These are phyloP conservation scores for Rhopilema esculentum DNA, from an alignment of 30 jellyfish, hydroid and myxozoan species.

Conservation along the genomic window DNA sequence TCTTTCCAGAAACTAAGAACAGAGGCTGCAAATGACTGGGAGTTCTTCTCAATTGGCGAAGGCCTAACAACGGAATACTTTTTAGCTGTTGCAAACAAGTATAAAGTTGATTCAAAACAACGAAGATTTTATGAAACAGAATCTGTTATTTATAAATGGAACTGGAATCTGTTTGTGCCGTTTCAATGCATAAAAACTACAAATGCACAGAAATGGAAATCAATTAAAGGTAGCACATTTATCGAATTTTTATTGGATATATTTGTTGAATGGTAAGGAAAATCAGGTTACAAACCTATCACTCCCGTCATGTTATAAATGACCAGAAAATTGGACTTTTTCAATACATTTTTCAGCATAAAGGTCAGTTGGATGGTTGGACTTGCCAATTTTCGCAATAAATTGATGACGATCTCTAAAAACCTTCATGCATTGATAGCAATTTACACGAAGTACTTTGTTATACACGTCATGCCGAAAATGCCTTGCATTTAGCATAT, in stretches of 20 bases:
- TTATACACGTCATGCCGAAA: too few species aligned
- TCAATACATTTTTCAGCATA: too few species aligned
- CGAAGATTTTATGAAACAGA: slow-evolving; percentile 45
- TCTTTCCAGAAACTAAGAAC: slow-evolving; percentile 84
- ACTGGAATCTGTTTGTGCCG: slow-evolving; percentile 96
- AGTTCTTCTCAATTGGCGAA: slow-evolving; percentile 88
- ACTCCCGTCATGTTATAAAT: too few species aligned
- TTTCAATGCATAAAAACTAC: slow-evolving; percentile 83
- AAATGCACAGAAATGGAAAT: slow-evolving; percentile 91
- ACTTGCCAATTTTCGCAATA: too few species aligned
- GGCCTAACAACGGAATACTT: slow-evolving; percentile 93
- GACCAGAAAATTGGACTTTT: too few species aligned
- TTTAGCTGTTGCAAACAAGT: slow-evolving; percentile 89
- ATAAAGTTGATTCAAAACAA: slow-evolving; percentile 33
- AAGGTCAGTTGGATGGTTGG: too few species aligned
- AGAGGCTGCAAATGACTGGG: slow-evolving; percentile 93
- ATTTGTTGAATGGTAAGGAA: not conserved
- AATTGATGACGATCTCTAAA: too few species aligned
- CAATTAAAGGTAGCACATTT: slow-evolving; percentile 72
- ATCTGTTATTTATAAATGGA: slow-evolving; percentile 93
- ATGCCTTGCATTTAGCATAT: too few species aligned
- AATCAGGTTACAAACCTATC: not conserved
- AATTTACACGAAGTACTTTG: too few species aligned
- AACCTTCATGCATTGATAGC: too few species aligned
- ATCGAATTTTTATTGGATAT: not conserved